These are phyloP conservation scores for Chaetoderma sp. DNA, from an alignment of 2,888 invertebrate species.

Conservation along the genomic window DNA sequence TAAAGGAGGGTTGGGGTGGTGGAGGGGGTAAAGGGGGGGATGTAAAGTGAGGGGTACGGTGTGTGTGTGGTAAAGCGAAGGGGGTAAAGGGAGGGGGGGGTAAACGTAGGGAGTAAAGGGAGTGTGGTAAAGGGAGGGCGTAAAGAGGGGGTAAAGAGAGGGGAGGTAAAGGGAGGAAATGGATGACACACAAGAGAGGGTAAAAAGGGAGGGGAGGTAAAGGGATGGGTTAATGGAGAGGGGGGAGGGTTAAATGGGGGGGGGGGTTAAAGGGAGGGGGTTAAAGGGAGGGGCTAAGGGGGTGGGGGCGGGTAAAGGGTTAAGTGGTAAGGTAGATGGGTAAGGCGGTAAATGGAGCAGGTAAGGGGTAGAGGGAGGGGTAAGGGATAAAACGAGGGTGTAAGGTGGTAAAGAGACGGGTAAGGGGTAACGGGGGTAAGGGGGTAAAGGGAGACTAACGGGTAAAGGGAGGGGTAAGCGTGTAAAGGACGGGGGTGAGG, in stretches of 20 bases:
- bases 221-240: background rate
- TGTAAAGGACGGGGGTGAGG: background rate
- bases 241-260: background rate
- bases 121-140: no score
- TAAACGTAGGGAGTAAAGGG: no score
- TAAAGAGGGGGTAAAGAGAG: constrained; percentile 1
- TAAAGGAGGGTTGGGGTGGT: no score
- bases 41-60: no score
- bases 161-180: background rate
- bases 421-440: background rate
- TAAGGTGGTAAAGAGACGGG: no score
- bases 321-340: constrained; percentile 1
- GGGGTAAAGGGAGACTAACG: background rate
- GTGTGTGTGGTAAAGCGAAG: background rate
- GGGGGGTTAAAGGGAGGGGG: background rate
- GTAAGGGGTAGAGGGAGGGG: background rate
- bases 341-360: constrained; percentile 5
- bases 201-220: background rate
- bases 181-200: background rate
- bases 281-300: constrained; percentile 2
- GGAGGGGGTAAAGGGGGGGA: no score
- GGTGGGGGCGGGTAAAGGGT: constrained; percentile 1
- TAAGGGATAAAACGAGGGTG: background rate
- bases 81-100: background rate
- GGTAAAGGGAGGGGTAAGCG: background rate